Base-by-base conservation (phyloP, 1,140 invertebrate species). In the Laupala kohalensis region DNA sequence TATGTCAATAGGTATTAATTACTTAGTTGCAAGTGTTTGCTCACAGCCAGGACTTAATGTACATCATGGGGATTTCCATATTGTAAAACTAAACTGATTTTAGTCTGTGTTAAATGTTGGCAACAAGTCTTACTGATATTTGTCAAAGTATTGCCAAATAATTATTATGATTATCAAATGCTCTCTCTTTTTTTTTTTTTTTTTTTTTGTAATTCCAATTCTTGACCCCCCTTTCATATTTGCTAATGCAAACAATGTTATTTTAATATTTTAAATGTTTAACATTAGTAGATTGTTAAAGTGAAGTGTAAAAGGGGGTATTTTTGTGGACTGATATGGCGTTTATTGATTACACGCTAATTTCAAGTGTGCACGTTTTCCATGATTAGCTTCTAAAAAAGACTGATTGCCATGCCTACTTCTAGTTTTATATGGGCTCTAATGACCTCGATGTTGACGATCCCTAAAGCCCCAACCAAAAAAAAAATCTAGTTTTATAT, bases 71-170 rank as follows among this genome's bases (percentile, higher is more conserved):
- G n/a, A n/a, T n/a, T n/a, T n/a, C n/a, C n/a, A n/a, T n/a, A n/a
- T n/a, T n/a, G n/a, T n/a, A 53, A 53, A 53, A 53, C 9, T 13
- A 53, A 53, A 13, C 4, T 53, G 9, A 53, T 13, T 53, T 53
- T 53, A 53, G 19, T 9, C 37, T 13, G 37, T 53, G 9, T 13
- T 53, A 53, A 53, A n/a, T n/a, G 37, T 53, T 53, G 37, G 37
- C 37, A 53, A 19, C 37, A 53, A 53, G 19, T 53, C 37, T 53
- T 53, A 53, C 37, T 53, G 37, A 19, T 53, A 53, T 29, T 68
- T 68, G 67, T n/a, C 67, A 68, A 68, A 68, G 67, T 68, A 29
- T 67, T 67, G 66, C 67, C 28, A 68, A n/a, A 15, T 37, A 19
- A 29, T 68, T 29, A n/a, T n/a, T n/a, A n/a, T 12, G 67, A 68